A percentile compares a stretch with the other conserved stretches of the same genome.
Conservation (phyloP, 2,113 vertebrate genomes). For the Dendropsophus ebraccatus region DNA sequence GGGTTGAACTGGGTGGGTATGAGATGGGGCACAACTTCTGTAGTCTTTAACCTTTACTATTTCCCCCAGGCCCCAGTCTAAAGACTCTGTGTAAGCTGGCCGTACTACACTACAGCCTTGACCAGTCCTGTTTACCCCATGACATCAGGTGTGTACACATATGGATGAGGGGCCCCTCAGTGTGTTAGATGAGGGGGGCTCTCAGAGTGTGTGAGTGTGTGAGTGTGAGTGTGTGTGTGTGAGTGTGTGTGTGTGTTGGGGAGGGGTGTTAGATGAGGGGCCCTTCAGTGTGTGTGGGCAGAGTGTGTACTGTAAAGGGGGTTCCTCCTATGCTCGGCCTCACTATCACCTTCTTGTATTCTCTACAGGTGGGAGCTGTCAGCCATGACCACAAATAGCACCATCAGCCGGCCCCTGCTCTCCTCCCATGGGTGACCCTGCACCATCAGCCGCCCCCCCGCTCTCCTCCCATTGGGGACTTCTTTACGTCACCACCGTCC, state of each 20-base stretch:
- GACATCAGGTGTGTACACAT: constrained; percentile 86
- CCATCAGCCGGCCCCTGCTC: constrained; percentile 96
- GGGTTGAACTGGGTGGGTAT: too few species aligned
- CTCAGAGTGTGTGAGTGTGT: too few species aligned
- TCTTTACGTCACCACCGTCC: too few species aligned
- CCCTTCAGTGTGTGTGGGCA: too few species aligned
- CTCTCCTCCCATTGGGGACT: too few species aligned
- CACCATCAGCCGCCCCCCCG: neutral
- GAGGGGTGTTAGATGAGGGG: too few species aligned
- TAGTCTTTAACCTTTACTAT: constrained; percentile 29
- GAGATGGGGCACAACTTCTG: neutral
- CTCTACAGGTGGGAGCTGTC: constrained; percentile 93
- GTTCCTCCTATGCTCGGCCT: too few species aligned
- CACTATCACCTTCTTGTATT: too few species aligned
- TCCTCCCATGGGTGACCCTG: constrained; percentile 87
- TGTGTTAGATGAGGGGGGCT: neutral
- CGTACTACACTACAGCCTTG: constrained; percentile 95
- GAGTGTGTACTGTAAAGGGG: too few species aligned
- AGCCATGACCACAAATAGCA: constrained; percentile 99
- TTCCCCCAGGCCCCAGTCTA: constrained; percentile 88
- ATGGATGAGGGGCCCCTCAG: neutral
- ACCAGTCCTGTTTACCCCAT: constrained; percentile 96
- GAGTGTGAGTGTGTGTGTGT: too few species aligned
- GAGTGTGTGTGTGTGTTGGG: too few species aligned
- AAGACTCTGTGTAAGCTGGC: constrained; percentile 98